phyloP scores from a whole-genome alignment of 2,888 invertebrate species.

The Sphecodes monilicornis region DNA sequence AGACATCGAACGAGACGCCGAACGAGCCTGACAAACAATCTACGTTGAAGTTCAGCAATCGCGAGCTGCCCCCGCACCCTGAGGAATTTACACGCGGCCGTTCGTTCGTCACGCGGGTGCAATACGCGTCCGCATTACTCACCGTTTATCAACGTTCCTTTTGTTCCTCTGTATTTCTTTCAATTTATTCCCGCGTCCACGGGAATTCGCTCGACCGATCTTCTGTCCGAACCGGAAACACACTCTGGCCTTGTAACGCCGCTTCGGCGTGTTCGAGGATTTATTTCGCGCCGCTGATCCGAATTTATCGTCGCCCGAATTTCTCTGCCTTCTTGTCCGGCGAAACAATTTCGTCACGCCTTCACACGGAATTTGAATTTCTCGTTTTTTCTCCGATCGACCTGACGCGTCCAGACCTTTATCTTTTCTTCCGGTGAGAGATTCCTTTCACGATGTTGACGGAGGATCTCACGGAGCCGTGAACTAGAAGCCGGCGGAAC shows the following conservation, averaged over 20 bases:
- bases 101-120: constrained; percentile 69
- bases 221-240: neutral
- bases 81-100: constrained; percentile 65
- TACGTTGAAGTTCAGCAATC: neutral
- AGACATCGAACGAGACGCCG: neutral
- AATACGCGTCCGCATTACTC: constrained; percentile 76
- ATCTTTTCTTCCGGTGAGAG: neutral
- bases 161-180: constrained; percentile 49
- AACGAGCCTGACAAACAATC: too few species aligned
- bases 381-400: neutral
- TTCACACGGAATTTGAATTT: constrained; percentile 11
- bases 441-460: constrained; percentile 13
- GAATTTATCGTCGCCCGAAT: constrained; percentile 39
- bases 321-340: neutral
- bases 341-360: neutral
- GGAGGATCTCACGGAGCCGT: neutral
- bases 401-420: neutral
- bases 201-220: constrained; percentile 49
- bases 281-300: constrained; percentile 34
- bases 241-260: constrained; percentile 21
- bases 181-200: constrained; percentile 58
- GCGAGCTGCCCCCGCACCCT: constrained; percentile 3
- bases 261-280: constrained; percentile 27
- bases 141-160: constrained; percentile 72
- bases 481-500: neutral